These are phyloP conservation scores for Tuberolachnus salignus DNA, from an alignment of 2,888 invertebrate species.

Conservation along the genomic window DNA sequence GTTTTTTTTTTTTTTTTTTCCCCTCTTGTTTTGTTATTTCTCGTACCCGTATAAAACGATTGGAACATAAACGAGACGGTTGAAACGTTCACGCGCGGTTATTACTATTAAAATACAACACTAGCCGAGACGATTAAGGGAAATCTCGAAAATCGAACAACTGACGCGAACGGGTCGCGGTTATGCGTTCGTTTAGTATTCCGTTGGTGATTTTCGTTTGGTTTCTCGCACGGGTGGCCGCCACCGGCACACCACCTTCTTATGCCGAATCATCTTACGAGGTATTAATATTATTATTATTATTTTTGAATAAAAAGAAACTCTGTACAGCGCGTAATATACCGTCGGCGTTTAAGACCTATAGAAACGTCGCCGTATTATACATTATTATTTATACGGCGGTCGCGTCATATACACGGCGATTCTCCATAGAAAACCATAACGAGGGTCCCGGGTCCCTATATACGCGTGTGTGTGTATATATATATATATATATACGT, in stretches of 20 bases:
- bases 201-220: not conserved
- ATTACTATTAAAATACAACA: not conserved
- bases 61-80: not conserved
- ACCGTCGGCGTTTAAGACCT: not conserved
- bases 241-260: not conserved
- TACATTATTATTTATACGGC: too few relatives aligned
- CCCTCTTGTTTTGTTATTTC: not conserved
- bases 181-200: slow-evolving; percentile 2
- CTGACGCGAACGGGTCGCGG: too few relatives aligned
- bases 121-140: not conserved
- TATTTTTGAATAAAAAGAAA: slow-evolving; percentile 14
- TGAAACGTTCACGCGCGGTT: slow-evolving; percentile 2
- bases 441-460: too few relatives aligned
- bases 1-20: too few relatives aligned
- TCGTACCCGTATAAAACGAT: too few relatives aligned
- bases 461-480: too few relatives aligned
- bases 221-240: not conserved
- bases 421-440: too few relatives aligned
- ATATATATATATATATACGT: not conserved
- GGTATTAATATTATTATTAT: slow-evolving; percentile 16
- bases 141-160: not conserved
- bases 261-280: slow-evolving; percentile 10
- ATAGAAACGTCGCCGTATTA: too few relatives aligned
- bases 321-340: not conserved
- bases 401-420: not conserved